Percentiles rank a stretch among this genome's conserved stretches.
Evolutionary conservation across 2,888 invertebrate species (phyloP).

Genomic region (Orthonevra nobilis): DNA sequence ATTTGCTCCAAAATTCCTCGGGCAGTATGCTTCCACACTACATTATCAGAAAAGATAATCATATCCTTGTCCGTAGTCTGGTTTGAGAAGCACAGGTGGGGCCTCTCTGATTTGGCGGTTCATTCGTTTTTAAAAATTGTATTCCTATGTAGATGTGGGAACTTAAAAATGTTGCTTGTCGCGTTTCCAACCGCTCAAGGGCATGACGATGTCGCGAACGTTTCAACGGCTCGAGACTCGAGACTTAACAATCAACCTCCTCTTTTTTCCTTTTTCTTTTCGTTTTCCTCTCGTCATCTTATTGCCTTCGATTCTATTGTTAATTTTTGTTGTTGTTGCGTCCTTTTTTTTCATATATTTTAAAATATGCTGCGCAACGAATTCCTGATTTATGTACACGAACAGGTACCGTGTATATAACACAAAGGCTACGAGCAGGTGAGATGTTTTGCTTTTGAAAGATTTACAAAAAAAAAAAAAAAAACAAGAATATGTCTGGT

Average conservation of each 20-base stretch:
- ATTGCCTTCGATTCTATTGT: constrained; percentile 15
- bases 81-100: constrained; percentile 50
- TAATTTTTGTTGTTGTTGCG: neutral
- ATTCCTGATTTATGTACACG: constrained; percentile 58
- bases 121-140: constrained; percentile 32
- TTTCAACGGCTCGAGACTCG: too few relatives aligned
- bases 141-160: neutral
- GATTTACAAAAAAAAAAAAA: constrained; percentile 14
- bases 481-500: neutral
- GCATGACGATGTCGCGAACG: constrained; percentile 73
- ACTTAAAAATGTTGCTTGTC: constrained; percentile 41
- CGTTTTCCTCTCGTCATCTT: constrained; percentile 2
- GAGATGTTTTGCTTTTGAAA: constrained; percentile 39
- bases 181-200: constrained; percentile 74
- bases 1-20: constrained; percentile 51
- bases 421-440: constrained; percentile 44
- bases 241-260: too few relatives aligned
- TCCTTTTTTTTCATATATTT: neutral
- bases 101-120: constrained; percentile 17
- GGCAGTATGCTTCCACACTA: constrained; percentile 41
- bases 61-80: constrained; percentile 15
- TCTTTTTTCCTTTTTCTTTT: too few relatives aligned
- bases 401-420: constrained; percentile 31
- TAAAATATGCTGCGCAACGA: constrained; percentile 27
- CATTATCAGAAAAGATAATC: constrained; percentile 27